These are phyloP conservation scores for Scaptomyza graminum DNA, from an alignment of 1,140 invertebrate genomes.

Conservation along the genomic window DNA sequence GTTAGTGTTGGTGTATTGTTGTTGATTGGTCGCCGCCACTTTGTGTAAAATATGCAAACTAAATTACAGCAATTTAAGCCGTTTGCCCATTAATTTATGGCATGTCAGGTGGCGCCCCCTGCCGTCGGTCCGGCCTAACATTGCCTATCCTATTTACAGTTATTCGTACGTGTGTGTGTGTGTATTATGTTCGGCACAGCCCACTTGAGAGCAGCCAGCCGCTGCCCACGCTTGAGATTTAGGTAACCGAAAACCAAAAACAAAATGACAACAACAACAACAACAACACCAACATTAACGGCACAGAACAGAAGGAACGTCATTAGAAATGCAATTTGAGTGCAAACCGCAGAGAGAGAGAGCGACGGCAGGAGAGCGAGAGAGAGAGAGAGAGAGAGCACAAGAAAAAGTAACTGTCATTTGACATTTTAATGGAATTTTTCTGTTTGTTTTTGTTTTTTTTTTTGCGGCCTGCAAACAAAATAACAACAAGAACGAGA, in stretches of 20 bases:
- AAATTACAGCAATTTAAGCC: conserved; percentile 61
- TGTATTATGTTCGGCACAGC: conserved; percentile 1
- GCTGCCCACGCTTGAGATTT: neutral
- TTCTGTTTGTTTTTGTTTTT: conserved; percentile 46
- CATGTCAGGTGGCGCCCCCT: conserved; percentile 47
- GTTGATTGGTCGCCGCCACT: conserved; percentile 39
- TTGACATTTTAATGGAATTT: conserved; percentile 78
- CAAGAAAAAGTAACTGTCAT: conserved; percentile 46
- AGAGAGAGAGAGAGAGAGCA: conserved; percentile 12
- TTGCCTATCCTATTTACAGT: conserved; percentile 31
- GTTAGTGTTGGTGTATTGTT: conserved; percentile 11
- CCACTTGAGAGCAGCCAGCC: conserved; percentile 18
- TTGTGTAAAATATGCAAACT: conserved; percentile 56
- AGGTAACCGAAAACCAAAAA: conserved; percentile 7
- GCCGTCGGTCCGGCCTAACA: conserved; percentile 8
- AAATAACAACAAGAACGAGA: conserved; percentile 2
- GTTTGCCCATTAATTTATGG: conserved; percentile 47
- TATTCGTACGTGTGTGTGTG: conserved; percentile 11
- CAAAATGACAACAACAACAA: neutral
- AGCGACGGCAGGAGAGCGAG: neutral
- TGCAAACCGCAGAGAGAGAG: conserved; percentile 1
- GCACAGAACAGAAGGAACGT: conserved; percentile 13
- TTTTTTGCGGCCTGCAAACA: neutral
- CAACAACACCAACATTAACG: neutral
- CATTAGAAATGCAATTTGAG: conserved; percentile 12